Base-by-base conservation (phyloP, 2,113 vertebrate genomes). In the Larimichthys polyactis region DNA sequence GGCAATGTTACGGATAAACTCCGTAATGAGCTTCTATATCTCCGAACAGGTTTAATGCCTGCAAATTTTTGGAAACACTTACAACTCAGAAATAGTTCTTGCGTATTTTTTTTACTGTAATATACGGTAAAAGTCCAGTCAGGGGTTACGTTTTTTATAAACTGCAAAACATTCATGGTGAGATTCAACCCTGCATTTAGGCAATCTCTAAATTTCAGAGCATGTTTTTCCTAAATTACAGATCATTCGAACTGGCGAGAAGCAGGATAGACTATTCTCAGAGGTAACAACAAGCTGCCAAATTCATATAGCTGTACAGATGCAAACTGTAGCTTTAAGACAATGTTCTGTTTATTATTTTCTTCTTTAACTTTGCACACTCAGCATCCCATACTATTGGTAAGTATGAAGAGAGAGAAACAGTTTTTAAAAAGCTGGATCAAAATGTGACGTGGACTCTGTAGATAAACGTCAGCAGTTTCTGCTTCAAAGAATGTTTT, bases 291-390 rank as follows among this genome's bases (percentile, higher is more conserved):
- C 46, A 16, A 5, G 67, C 51, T 66, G 79, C 83, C 83, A 82
- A 85, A 82, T 46, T 43, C 14, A n/a, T 3, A 2, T 2, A 14
- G n/a, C 63, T 77, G 74, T 48, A 32, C 71, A 32, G 59, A 79
- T 69, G 58, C 57, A 22, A 16, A 79, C 54, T 55, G 64, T 71
- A 79, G 84, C 70, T 88, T 90, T 84, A 70, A 69, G 36, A 46
- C 5, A 0, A 16, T 64, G 43, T 66, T 46, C 32, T 57, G 5
- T 70, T 52, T 54, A 2, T 14, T 46, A 0, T 52, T 36, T 6
- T 29, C 62, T 36, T 66, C 27, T 40, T 3, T 0, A 63, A 24
- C 63, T 65, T 85, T 82, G 84, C 78, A 85, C 78, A 51, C 36
- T 22, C 27, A 4, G 48, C 66, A 6, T 68, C 69, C 2, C 63